Evolutionary conservation across 1,140 invertebrate genomes (phyloP).

Genomic region (Aradophagus sp.): DNA sequence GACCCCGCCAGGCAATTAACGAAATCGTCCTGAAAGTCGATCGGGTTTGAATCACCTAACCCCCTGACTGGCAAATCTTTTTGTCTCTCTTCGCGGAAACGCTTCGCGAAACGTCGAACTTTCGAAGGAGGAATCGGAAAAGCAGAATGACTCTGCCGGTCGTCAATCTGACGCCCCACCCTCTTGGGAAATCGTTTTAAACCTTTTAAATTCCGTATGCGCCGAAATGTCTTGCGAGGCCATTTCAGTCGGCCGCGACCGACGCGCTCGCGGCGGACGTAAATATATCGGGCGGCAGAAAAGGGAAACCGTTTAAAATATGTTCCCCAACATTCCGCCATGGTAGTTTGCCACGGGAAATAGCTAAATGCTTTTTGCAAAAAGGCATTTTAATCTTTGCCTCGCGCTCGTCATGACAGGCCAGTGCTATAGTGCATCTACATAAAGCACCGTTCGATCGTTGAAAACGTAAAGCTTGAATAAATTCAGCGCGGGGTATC

Average conservation of each 20-base stretch:
- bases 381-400: slow-evolving; percentile 75
- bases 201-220: slow-evolving; percentile 72
- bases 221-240: slow-evolving; percentile 48
- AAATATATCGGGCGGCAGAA: slow-evolving; percentile 69
- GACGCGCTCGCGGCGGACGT: slow-evolving; percentile 61
- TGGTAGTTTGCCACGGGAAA: slow-evolving; percentile 75
- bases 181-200: slow-evolving; percentile 75
- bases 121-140: slow-evolving; percentile 29
- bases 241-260: slow-evolving; percentile 37
- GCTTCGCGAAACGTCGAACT: slow-evolving; percentile 1
- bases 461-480: slow-evolving; percentile 43
- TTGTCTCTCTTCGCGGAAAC: slow-evolving; percentile 6
- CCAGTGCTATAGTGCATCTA: slow-evolving; percentile 29
- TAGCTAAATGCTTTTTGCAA: slow-evolving; percentile 76
- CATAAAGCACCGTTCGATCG: slow-evolving; percentile 45
- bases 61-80: slow-evolving; percentile 18
- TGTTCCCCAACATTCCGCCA: slow-evolving; percentile 70
- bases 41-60: no score
- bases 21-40: no score
- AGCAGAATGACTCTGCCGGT: slow-evolving; percentile 58
- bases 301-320: slow-evolving; percentile 75
- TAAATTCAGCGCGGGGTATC: slow-evolving; percentile 33
- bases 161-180: slow-evolving; percentile 62
- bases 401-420: slow-evolving; percentile 61
- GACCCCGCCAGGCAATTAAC: slow-evolving; percentile 8